These are phyloP conservation scores for Cygnus atratus DNA, from an alignment of 2,113 vertebrate species.

Conservation along the genomic window DNA sequence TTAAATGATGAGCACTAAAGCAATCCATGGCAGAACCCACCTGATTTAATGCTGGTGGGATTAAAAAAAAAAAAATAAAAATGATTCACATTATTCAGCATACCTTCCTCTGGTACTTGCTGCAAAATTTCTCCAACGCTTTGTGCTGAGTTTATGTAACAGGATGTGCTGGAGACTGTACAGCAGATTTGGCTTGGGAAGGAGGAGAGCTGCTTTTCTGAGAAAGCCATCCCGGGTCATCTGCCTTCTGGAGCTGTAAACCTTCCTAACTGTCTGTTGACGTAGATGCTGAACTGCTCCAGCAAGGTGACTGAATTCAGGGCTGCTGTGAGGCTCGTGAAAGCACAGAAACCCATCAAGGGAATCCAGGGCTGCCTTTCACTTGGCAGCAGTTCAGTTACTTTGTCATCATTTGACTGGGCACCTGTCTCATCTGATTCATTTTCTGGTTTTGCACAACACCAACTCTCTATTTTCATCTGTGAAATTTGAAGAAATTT, in stretches of 20 bases:
- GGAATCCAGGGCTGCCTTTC: conserved; percentile 11
- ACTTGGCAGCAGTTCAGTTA: conserved; percentile 37
- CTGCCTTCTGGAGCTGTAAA: not conserved
- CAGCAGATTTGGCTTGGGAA: not conserved
- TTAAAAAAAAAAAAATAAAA: not conserved
- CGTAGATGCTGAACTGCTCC: not conserved
- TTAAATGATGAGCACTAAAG: not conserved
- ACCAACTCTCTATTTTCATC: not conserved
- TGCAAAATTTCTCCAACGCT: not conserved
- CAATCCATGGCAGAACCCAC: not conserved
- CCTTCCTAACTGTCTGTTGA: not conserved
- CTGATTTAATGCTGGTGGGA: not conserved
- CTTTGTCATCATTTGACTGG: conserved; percentile 33
- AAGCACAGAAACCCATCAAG: conserved; percentile 24
- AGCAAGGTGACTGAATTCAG: conserved; percentile 40
- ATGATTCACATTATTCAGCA: not conserved
- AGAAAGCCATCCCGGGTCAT: conserved; percentile 4
- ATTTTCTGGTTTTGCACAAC: not conserved
- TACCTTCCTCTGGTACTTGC: not conserved
- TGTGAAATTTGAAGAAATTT: conserved; percentile 5
- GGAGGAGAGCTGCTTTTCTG: not conserved
- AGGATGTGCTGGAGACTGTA: not conserved
- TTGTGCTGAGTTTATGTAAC: not conserved
- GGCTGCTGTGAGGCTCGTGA: not conserved
- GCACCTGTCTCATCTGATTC: conserved; percentile 40